phyloP scores from a whole-genome alignment of 2,113 vertebrate genomes.

The Porphyrio hochstetteri region DNA sequence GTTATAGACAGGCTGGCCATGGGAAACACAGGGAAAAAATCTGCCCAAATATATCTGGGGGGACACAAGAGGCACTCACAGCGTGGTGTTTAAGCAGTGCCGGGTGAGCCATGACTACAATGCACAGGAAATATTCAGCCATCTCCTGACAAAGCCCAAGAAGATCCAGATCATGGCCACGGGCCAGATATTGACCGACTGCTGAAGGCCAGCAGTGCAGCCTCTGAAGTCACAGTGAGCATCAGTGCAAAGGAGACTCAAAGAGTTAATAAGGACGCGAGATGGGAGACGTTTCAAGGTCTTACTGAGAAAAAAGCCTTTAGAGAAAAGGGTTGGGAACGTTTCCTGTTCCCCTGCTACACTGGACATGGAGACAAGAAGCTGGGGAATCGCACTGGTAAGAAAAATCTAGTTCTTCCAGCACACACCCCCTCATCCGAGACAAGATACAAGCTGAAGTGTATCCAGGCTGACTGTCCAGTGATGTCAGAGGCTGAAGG shows the following conservation, averaged over 20 bases:
- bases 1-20: neutral
- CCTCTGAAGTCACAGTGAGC: neutral
- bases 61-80: accelerated
- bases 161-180: neutral
- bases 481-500: neutral
- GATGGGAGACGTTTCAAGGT: neutral
- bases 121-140: accelerated
- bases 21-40: neutral
- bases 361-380: neutral
- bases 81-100: neutral
- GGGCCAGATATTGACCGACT: accelerated
- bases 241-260: accelerated
- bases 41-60: neutral
- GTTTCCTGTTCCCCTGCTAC: accelerated
- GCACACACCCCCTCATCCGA: neutral
- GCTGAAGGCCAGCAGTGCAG: neutral
- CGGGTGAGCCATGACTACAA: neutral
- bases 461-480: neutral
- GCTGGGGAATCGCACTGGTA: neutral
- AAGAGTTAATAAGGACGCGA: neutral
- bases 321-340: accelerated
- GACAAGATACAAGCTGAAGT: neutral
- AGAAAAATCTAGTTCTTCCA: neutral
- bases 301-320: neutral
- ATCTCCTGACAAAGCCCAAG: neutral